These are phyloP conservation scores for Drosophila glabriapex DNA, from an alignment of 2,888 invertebrate genomes.

Conservation along the genomic window DNA sequence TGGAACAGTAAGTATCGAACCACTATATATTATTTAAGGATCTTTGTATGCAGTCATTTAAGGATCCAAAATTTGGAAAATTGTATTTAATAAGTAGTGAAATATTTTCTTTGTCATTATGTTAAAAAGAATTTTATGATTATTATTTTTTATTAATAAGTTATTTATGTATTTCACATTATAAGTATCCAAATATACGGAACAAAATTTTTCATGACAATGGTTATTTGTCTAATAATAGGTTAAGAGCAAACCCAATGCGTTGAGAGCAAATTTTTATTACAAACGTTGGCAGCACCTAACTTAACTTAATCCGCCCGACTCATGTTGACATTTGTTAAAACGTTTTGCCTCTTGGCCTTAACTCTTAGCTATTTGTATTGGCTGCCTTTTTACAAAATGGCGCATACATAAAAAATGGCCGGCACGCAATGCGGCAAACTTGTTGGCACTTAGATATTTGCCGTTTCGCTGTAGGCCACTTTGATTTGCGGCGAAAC, in stretches of 20 bases:
- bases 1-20: neutral
- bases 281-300: neutral
- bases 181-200: neutral
- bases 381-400: constrained; percentile 55
- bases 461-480: constrained; percentile 13
- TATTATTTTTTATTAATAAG: too few relatives aligned
- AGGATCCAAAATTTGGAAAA: neutral
- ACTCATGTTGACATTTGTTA: constrained; percentile 48
- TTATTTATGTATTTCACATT: too few relatives aligned
- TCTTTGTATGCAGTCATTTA: neutral
- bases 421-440: constrained; percentile 60
- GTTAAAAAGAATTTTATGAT: neutral
- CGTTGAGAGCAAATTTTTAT: neutral
- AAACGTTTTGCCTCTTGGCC: constrained; percentile 28
- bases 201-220: neutral
- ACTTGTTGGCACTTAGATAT: constrained; percentile 50
- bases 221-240: neutral
- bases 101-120: neutral
- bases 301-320: constrained; percentile 5
- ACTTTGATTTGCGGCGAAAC: constrained; percentile 50
- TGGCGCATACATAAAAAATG: constrained; percentile 59
- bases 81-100: neutral
- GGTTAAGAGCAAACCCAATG: constrained; percentile 7
- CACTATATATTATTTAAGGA: neutral
- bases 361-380: constrained; percentile 49